Base-by-base conservation (phyloP, 2,888 invertebrate genomes). In the Urechis unicinctus region DNA sequence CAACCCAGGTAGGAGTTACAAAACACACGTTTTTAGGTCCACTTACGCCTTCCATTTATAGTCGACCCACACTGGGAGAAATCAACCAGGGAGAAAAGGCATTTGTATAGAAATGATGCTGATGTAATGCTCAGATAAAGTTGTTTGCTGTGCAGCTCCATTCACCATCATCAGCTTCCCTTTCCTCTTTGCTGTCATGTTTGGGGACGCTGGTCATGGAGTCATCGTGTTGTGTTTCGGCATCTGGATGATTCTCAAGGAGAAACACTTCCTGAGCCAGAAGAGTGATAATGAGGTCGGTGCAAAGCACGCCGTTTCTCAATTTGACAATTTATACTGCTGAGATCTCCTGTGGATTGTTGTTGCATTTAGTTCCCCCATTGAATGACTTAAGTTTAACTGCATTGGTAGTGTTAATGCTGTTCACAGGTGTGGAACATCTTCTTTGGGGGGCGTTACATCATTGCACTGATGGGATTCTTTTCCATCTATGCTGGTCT, bases 401-500 rank as follows among this genome's bases (percentile, higher is more conserved):
- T n/a, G n/a, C n/a, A n/a, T n/a, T n/a, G n/a, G n/a, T n/a, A n/a
- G n/a, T n/a, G 21, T 51, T 54, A 43, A 48, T 31, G 49, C 66
- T 44, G 52, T 47, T 67, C 67, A 56, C 73, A 94, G 88, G 96
- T 98, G 66, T 96, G 94, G 91, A 91, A 88, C 77, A 98, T 94
- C 68, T 95, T 97, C 83, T 98, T 97, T 80, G 91, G 91, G 63
- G 98, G 98, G 2, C 90, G 98, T 55, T 98, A 99, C 81, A 93
- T 99, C 59, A 91, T 99, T 46, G 84, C 97, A 29, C 82, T 98
- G 45, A 98, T 98, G 98, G 97, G 97, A 0, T 71, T 88, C 1
- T 98, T 99, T 81, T 97, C 97, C 0, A 91, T 97, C 82, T 98
- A 98, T 82, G 96, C 97, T 6, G 98, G 98, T 0, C 74, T 97